Evolutionary conservation across 1,140 invertebrate genomes (phyloP).

Genomic region (Zaprionus gabonicus): DNA sequence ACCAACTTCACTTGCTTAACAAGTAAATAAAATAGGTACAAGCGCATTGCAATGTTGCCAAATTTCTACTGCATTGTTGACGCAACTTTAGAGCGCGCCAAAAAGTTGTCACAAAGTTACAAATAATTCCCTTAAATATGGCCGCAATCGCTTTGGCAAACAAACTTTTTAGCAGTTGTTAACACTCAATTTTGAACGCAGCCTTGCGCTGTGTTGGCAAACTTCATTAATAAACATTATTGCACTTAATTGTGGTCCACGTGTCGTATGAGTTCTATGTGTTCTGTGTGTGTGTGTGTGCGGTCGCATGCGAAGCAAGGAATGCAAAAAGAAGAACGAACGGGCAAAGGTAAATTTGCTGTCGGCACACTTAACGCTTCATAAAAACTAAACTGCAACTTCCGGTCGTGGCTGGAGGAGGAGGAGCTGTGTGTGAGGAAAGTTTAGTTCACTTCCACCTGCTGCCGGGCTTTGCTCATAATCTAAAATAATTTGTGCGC

Average conservation of each 20-base stretch:
- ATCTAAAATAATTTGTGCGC: conserved; percentile 82
- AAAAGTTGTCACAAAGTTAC: conserved; percentile 7
- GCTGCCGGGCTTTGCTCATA: conserved; percentile 51
- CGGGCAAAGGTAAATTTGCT: conserved; percentile 20
- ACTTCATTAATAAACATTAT: conserved; percentile 41
- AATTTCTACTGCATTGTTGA: not conserved
- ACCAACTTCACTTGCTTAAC: not conserved
- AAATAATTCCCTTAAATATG: conserved; percentile 6
- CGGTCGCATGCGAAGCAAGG: conserved; percentile 39
- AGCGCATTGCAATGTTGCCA: conserved; percentile 10
- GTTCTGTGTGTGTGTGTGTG: not conserved
- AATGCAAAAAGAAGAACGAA: not conserved
- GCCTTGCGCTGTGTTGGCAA: conserved; percentile 21
- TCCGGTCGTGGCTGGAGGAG: conserved; percentile 38
- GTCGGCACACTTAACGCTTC: conserved; percentile 55
- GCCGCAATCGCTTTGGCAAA: conserved; percentile 3
- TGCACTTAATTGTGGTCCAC: conserved; percentile 63
- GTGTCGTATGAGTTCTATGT: conserved; percentile 60
- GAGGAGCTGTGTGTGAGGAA: not conserved
- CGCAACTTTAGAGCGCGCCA: not conserved
- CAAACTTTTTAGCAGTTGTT: conserved; percentile 30
- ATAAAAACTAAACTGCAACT: conserved; percentile 80
- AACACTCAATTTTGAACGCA: conserved; percentile 10
- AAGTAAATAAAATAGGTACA: not conserved
- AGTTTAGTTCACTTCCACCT: conserved; percentile 20